Percentiles rank a stretch among this genome's conserved stretches.
phyloP scores from a whole-genome alignment of 1,140 invertebrate genomes.

The Kradibia gibbosae region DNA sequence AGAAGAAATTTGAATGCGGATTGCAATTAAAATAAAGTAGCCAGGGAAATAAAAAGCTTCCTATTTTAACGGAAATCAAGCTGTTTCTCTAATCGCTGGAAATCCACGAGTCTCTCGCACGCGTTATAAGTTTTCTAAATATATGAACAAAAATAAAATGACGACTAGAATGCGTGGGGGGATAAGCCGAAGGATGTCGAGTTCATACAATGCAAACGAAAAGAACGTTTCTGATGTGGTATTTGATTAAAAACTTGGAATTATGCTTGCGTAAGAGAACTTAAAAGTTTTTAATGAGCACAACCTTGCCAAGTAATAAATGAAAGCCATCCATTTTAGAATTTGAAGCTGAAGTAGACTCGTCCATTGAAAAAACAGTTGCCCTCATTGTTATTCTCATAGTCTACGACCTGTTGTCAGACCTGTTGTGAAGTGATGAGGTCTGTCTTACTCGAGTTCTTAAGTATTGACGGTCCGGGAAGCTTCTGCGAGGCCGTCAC shows the following conservation, averaged over 20 bases:
- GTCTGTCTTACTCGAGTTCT: conserved; percentile 72
- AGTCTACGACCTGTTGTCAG: conserved; percentile 57
- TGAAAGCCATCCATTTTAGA: not conserved
- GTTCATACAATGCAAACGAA: not conserved
- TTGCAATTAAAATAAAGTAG: no score
- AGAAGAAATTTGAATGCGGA: not conserved
- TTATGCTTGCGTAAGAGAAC: not conserved
- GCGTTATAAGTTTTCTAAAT: not conserved
- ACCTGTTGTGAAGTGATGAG: conserved; percentile 70
- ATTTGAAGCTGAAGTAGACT: conserved; percentile 4
- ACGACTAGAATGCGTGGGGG: not conserved
- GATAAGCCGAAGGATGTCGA: not conserved
- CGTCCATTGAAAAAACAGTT: not conserved
- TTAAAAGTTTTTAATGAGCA: no score
- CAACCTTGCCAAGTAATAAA: not conserved
- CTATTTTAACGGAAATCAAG: not conserved
- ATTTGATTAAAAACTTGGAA: not conserved
- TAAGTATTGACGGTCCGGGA: conserved; percentile 73
- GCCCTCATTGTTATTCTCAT: no score
- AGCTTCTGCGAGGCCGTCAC: conserved; percentile 63
- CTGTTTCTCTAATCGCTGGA: not conserved
- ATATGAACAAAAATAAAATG: not conserved
- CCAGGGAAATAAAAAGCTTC: not conserved
- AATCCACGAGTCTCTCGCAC: not conserved
- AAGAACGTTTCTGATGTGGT: not conserved